phyloP scores from a whole-genome alignment of 2,797 vertebrate species.

The Diplodus puntazzo region DNA sequence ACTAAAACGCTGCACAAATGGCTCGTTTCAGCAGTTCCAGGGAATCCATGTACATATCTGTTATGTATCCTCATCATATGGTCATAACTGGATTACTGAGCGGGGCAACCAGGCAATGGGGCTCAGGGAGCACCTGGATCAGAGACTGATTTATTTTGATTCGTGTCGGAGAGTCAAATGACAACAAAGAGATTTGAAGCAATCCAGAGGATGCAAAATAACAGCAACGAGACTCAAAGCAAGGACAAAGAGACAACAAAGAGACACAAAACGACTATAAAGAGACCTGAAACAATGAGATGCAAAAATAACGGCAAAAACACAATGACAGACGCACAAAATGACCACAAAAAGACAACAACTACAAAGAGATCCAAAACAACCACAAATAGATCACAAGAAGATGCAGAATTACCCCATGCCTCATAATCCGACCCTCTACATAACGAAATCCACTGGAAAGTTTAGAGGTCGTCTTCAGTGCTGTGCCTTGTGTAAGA shows the following conservation, averaged over 20 bases:
- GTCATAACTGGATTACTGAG: background rate
- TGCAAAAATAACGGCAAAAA: background rate
- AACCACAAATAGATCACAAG: no score
- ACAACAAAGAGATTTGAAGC: background rate
- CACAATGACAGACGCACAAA: background rate
- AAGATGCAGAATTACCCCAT: no score
- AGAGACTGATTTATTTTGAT: background rate
- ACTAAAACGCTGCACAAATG: constrained; percentile 8
- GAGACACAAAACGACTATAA: background rate
- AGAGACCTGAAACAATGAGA: background rate
- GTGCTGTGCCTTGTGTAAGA: constrained; percentile 36
- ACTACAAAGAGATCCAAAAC: no score
- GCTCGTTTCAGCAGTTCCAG: constrained; percentile 13
- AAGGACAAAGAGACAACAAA: background rate
- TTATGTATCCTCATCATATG: background rate
- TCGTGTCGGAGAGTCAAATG: background rate
- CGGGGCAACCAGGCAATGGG: background rate
- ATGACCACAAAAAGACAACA: background rate
- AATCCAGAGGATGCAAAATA: background rate
- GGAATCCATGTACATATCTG: background rate
- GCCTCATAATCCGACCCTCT: background rate
- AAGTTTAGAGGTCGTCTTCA: background rate
- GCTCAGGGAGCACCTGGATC: background rate
- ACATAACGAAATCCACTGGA: background rate
- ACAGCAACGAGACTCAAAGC: background rate